Evolutionary conservation across 1,140 invertebrate genomes (phyloP), one percentile per base, ranked within the genome.

Genomic region (Leptinotarsa texana): DNA sequence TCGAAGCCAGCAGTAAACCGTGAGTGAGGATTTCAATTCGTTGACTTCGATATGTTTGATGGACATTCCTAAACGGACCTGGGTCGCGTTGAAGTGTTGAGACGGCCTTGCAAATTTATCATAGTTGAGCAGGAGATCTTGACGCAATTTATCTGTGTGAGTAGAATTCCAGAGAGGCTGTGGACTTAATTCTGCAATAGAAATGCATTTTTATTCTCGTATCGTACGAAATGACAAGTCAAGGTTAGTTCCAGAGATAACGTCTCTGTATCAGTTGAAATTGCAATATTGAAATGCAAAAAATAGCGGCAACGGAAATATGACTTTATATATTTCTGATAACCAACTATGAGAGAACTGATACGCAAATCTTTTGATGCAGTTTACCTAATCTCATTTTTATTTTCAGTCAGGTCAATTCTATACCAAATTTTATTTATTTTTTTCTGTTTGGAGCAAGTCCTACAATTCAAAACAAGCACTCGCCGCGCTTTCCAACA

Each of bases 71-170:
- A 92, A 80, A 6, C 80, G 83, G 8, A 92, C 88, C 13, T 83
- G 86, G 0, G 90, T 90, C 3, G 85, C 82, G 62, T 88, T 87
- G 72, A 84, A 87, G 75, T 89, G 87, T 76, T 89, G 86, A 1
- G 88, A 81, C 3, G 90, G 90, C 76, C 90, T 87, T 3, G 89
- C 86, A 78, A 89, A 88, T 83, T 89, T 90, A 81, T 92, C 90
- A 79, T 92, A 92, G 69, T 88, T 89, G 11, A 88, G 80, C 15
- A 92, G 85, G 1, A 92, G 81, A 80, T 89, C 87, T 68, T 88
- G 85, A 78, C 89, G 89, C 62, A 92, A 83, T 3, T 84, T 83
- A 82, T 92, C 91, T 21, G 87, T 87, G 79, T 85, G 85, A 15
- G 89, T 91, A 21, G 88, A 84, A 80, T 89, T 91, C 89, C 89